Conservation (phyloP, 2,888 invertebrate genomes). For the Drosophila nigricruria region DNA sequence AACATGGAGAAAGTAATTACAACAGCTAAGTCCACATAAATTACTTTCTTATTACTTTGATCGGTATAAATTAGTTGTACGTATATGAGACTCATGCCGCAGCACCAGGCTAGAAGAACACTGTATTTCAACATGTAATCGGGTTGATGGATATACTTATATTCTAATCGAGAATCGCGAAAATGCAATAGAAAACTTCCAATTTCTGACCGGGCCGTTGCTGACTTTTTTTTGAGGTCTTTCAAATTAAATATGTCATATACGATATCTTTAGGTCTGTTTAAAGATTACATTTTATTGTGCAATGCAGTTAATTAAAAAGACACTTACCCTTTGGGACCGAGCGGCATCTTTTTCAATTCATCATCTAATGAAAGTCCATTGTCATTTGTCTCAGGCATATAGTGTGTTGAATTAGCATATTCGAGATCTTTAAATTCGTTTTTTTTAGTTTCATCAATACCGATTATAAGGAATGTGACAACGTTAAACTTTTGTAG, state of each 20-base stretch:
- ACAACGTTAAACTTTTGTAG: conserved; percentile 90
- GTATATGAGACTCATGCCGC: conserved; percentile 88
- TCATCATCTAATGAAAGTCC: conserved; percentile 91
- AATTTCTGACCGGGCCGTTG: conserved; percentile 77
- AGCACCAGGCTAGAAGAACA: conserved; percentile 87
- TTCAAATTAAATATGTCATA: conserved; percentile 85
- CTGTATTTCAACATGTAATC: conserved; percentile 95
- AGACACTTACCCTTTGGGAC: conserved; percentile 89
- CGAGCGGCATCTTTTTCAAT: conserved; percentile 92
- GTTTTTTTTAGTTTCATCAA: not conserved
- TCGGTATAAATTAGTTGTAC: conserved; percentile 87
- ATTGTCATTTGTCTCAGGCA: conserved; percentile 9
- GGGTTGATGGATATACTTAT: conserved; percentile 89
- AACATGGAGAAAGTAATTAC: conserved; percentile 86
- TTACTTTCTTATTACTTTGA: conserved; percentile 85
- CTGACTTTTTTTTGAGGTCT: fast-evolving
- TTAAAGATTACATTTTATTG: not conserved
- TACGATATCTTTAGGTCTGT: conserved; percentile 83
- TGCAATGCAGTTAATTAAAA: too few relatives aligned
- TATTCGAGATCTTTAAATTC: not conserved
- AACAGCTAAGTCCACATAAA: not conserved
- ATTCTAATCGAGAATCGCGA: conserved; percentile 88
- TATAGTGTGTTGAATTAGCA: not conserved
- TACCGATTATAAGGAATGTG: conserved; percentile 90
- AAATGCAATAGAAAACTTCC: conserved; percentile 87